These are phyloP conservation scores for Luperina testacea DNA, from an alignment of 2,888 invertebrate genomes.

Conservation along the genomic window DNA sequence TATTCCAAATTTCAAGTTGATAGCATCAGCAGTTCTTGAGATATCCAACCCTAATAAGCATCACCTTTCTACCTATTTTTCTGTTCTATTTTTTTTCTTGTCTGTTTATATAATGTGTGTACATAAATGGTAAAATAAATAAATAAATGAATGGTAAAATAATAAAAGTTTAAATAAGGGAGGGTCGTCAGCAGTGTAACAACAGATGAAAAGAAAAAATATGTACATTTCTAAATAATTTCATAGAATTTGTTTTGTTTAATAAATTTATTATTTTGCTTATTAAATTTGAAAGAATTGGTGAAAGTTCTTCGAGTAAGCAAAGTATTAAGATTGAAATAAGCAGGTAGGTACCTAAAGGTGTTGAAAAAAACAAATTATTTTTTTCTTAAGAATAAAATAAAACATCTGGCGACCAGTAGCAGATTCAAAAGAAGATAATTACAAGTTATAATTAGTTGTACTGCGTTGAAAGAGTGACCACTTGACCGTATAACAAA, in stretches of 20 bases:
- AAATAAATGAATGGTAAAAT: too few relatives aligned
- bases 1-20: too few relatives aligned
- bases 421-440: constrained; percentile 73
- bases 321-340: neutral
- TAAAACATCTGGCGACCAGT: constrained; percentile 75
- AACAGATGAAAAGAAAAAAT: neutral
- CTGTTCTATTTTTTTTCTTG: too few relatives aligned
- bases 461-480: constrained; percentile 69
- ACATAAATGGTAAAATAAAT: too few relatives aligned
- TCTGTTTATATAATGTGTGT: too few relatives aligned
- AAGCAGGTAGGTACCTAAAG: neutral
- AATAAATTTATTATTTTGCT: neutral
- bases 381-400: constrained; percentile 15
- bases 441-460: constrained; percentile 79
- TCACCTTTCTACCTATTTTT: too few relatives aligned
- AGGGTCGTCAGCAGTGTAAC: neutral
- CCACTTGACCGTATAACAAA: constrained; percentile 83
- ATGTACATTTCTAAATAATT: neutral
- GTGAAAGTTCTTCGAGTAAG: neutral
- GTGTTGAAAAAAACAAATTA: neutral
- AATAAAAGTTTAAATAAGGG: neutral
- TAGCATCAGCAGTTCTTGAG: too few relatives aligned
- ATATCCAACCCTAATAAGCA: too few relatives aligned
- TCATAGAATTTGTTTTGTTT: neutral
- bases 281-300: neutral